phyloP scores from a whole-genome alignment of 2,888 invertebrate species.

The Agriopis marginaria region DNA sequence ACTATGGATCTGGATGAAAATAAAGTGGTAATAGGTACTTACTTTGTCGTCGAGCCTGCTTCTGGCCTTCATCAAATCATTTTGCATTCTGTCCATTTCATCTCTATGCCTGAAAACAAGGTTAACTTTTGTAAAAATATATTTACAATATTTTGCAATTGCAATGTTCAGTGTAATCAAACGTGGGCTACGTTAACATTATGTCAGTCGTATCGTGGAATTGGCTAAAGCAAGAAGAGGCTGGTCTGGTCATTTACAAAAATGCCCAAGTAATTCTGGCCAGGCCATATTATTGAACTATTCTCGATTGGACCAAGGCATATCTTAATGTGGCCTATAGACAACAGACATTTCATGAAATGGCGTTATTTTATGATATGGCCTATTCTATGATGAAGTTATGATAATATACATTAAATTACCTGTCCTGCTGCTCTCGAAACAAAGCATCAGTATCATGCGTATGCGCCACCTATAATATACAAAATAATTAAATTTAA shows the following conservation, averaged over 20 bases:
- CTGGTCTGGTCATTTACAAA: too few relatives aligned
- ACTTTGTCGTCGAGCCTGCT: constrained; percentile 84
- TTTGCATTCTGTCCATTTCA: constrained; percentile 83
- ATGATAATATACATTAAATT: constrained; percentile 29
- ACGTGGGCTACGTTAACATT: too few relatives aligned
- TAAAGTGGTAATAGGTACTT: constrained; percentile 51
- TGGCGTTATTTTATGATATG: too few relatives aligned
- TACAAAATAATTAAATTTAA: neutral
- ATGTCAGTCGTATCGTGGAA: too few relatives aligned
- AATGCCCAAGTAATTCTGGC: too few relatives aligned
- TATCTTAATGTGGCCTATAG: too few relatives aligned
- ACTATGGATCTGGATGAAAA: neutral
- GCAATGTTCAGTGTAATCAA: too few relatives aligned
- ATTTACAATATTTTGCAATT: neutral
- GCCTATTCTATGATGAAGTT: too few relatives aligned
- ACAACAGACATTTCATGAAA: too few relatives aligned
- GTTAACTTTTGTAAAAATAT: neutral
- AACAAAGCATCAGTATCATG: constrained; percentile 81
- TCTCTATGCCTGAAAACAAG: constrained; percentile 73
- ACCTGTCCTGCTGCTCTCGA: constrained; percentile 83
- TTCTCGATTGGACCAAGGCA: too few relatives aligned
- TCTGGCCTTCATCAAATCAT: constrained; percentile 84
- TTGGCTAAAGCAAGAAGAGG: too few relatives aligned
- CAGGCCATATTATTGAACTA: too few relatives aligned
- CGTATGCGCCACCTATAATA: constrained; percentile 71